phyloP scores from a whole-genome alignment of 2,113 vertebrate genomes.

The Nothocercus nigrocapillus region DNA sequence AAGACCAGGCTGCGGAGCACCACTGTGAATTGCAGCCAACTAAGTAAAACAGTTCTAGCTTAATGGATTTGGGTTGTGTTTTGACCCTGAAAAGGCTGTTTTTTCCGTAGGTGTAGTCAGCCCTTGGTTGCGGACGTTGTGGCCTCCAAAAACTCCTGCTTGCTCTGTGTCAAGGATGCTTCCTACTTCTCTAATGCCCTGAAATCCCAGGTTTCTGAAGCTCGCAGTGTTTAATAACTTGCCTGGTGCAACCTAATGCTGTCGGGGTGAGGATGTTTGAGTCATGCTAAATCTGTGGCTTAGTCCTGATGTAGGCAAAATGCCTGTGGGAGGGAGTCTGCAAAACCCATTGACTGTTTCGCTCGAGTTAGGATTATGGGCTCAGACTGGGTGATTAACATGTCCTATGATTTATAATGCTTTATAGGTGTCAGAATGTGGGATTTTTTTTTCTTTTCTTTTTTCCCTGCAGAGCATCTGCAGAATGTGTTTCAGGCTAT shows the following conservation, averaged over 20 bases:
- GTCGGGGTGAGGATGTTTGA: neutral
- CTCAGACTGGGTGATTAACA: constrained; percentile 55
- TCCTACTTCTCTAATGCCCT: neutral
- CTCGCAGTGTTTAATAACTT: neutral
- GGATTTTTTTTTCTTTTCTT: neutral
- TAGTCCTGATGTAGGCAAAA: neutral
- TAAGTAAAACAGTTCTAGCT: neutral
- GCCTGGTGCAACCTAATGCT: neutral
- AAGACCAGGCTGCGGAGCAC: neutral
- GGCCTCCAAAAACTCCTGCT: neutral
- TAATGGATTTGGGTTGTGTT: neutral
- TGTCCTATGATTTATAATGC: constrained; percentile 14
- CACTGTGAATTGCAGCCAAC: neutral
- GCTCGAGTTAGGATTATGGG: constrained; percentile 50
- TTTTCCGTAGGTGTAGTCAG: fast-evolving
- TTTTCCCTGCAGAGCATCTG: constrained; percentile 42
- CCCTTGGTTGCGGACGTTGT: neutral
- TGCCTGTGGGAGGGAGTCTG: constrained; percentile 20
- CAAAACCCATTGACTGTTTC: constrained; percentile 44
- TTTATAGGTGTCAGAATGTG: constrained; percentile 37
- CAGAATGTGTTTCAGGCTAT: neutral
- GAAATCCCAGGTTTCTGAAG: neutral
- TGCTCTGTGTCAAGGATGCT: neutral
- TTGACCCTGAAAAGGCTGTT: neutral
- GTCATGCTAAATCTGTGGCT: neutral